Percentiles rank a stretch among this genome's conserved stretches.
Conservation (phyloP, 2,888 invertebrate species). For the Rutpela maculata region DNA sequence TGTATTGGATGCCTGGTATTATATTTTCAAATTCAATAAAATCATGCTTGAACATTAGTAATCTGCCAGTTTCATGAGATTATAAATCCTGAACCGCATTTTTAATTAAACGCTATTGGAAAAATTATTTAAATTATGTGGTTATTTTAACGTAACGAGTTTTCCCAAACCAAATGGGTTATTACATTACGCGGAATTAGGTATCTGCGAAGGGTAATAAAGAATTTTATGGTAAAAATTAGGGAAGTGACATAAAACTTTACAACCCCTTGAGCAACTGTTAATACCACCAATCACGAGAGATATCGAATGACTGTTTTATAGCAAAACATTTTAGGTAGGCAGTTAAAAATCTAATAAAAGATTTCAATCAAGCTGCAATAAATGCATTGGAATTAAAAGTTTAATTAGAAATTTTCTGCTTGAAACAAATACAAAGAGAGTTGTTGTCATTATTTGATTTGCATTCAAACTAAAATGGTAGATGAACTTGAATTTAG, state of each 20-base stretch:
- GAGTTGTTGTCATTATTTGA: no score
- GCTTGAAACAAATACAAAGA: no score
- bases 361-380: background rate
- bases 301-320: slow-evolving; percentile 1
- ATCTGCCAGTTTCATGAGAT: no score
- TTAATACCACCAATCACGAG: slow-evolving; percentile 2
- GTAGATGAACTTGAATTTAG: no score
- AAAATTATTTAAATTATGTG: slow-evolving; percentile 2
- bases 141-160: background rate
- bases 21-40: no score
- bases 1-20: no score
- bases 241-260: slow-evolving; percentile 23
- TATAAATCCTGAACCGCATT: no score
- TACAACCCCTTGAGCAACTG: slow-evolving; percentile 17
- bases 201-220: slow-evolving; percentile 1
- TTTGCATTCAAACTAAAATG: no score
- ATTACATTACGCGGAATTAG: background rate
- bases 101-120: background rate
- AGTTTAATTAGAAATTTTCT: background rate
- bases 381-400: background rate
- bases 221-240: slow-evolving; percentile 13
- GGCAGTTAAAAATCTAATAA: slow-evolving; percentile 7
- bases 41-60: no score
- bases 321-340: slow-evolving; percentile 23
- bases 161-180: background rate